Evolutionary conservation across 2,113 vertebrate species (phyloP).

Genomic region (Hirundichthys speculiger): DNA sequence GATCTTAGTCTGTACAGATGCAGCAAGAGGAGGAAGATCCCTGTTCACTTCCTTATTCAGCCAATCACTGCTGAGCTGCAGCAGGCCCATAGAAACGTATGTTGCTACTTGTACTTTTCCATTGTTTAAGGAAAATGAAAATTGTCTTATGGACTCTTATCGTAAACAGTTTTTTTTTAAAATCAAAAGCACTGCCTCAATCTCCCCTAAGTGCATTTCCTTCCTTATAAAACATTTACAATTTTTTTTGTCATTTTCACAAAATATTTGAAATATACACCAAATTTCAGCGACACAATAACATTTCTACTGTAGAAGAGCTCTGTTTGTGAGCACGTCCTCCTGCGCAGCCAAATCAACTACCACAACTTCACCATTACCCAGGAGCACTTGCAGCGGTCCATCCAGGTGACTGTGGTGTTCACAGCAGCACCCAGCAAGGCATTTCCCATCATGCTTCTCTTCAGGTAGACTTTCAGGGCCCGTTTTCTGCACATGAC

Average conservation of each 20-base stretch:
- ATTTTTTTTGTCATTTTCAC: too few species aligned
- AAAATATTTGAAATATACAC: too few species aligned
- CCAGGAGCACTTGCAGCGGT: constrained; percentile 65
- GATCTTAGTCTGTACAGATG: constrained; percentile 79
- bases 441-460: constrained; percentile 81
- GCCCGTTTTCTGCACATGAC: too few species aligned
- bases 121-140: background rate
- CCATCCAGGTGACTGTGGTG: constrained; percentile 74
- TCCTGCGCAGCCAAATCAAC: constrained; percentile 69
- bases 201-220: too few species aligned
- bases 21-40: constrained; percentile 73
- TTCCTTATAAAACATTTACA: too few species aligned
- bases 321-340: constrained; percentile 19
- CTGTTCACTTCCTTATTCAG: constrained; percentile 51
- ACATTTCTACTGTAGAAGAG: constrained; percentile 39
- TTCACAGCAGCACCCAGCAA: constrained; percentile 59
- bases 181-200: too few species aligned
- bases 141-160: background rate
- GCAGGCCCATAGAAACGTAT: constrained; percentile 64
- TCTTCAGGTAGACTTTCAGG: constrained; percentile 78
- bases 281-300: background rate
- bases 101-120: background rate
- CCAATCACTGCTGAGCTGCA: constrained; percentile 75
- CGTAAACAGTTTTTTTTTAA: too few species aligned
- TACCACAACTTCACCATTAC: constrained; percentile 80